Evolutionary conservation across 2,797 vertebrate species (phyloP).

Genomic region (Coccyzus lansbergi): DNA sequence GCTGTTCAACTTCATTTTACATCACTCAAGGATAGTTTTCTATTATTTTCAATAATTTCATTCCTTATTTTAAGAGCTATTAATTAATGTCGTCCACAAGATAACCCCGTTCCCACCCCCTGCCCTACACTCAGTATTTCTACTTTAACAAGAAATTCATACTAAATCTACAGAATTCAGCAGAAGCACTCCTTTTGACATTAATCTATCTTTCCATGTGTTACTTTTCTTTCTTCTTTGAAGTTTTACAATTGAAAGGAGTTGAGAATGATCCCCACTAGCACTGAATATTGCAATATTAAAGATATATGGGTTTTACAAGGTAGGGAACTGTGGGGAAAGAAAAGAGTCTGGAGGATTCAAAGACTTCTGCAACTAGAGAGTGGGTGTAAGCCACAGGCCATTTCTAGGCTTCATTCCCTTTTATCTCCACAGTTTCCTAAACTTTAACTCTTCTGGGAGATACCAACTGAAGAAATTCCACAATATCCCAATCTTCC

Average conservation of each 20-base stretch:
- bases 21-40: fast-evolving
- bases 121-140: not conserved
- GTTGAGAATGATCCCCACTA: not conserved
- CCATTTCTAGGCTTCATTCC: constrained; percentile 21
- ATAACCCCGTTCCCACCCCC: fast-evolving
- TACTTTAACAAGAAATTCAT: not conserved
- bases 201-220: not conserved
- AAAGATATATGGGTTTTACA: not conserved
- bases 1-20: not conserved
- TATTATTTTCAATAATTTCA: not conserved
- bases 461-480: not conserved
- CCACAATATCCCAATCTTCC: not conserved
- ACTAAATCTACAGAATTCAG: not conserved
- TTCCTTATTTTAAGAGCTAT: not conserved
- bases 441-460: constrained; percentile 12
- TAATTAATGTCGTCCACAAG: not conserved
- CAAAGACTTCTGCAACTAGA: constrained; percentile 19
- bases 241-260: constrained; percentile 33
- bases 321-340: not conserved
- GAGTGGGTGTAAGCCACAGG: constrained; percentile 32
- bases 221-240: constrained; percentile 2
- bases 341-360: constrained; percentile 16
- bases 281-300: constrained; percentile 43
- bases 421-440: constrained; percentile 37
- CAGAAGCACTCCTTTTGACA: not conserved